Evolutionary conservation across 2,113 vertebrate species (phyloP), one percentile per base, ranked within the genome.

Genomic region (Poeciliopsis occidentalis): DNA sequence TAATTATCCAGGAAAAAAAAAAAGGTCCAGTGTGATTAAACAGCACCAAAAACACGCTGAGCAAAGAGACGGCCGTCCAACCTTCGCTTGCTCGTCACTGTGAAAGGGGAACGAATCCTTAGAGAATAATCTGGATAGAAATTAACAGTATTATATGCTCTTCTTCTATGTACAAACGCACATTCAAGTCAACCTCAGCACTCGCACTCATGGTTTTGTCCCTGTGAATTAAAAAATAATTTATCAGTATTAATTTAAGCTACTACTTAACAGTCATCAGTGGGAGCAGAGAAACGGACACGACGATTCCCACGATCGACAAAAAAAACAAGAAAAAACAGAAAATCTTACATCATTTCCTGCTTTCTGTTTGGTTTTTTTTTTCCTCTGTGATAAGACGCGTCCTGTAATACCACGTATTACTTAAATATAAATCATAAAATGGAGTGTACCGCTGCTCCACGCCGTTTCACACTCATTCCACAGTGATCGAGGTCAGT

Each of bases 401-500:
- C 82, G 60, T 89, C 80, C 79, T 71, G 73, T 83, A 67, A 71
- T 77, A 81, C 84, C 83, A 89, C 86, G 67, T 73, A 67, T 86
- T 87, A 12, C 89, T 93, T 89, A 93, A 94, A 93, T 91, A 94
- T 72, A 90, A 91, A 87, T 91, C 67, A 92, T 88, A 89, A 89
- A 76, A 88, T 44, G 82, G 87, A 88, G 90, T 67, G 65, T 83
- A 78, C 69, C 30, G 71, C 87, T 92, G 67, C 82, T 84, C 84
- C 84, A 73, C 65, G 71, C 71, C 78, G 79, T 87, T 87, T 86
- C 85, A 73, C 90, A 83, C 77, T 91, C 88, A 74, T 90, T 92
- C 94, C 94, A 95, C 94, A 95, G 94, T 95, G 94, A 95, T 95
- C 88, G 88, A 92, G 94, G 93, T 95, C 94, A 83, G 89, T 93